Evolutionary conservation across 2,888 invertebrate species (phyloP), one percentile per base, ranked within the genome.

Genomic region (Glyphotaelius pellucidus): DNA sequence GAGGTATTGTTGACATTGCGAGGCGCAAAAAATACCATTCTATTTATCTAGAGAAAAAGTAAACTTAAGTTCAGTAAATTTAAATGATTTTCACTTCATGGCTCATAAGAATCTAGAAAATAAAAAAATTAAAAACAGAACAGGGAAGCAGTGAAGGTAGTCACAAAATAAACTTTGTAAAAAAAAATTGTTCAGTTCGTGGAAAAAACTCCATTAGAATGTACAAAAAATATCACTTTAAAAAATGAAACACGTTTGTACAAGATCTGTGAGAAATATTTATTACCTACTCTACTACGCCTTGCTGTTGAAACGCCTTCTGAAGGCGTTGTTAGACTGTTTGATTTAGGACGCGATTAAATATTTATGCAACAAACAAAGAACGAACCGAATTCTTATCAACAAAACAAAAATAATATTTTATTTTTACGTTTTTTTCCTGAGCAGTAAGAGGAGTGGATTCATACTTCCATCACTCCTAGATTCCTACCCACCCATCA

Each of bases 61-160:
- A 1, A 9, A 38, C 7, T 5, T 35, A 35, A 38, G 9, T 38
- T 38, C 7, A 38, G 9, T 38, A 38, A 38, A 38, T 9, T 4
- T 5, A 38, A 38, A 9, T 38, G 0, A 38, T 38, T 35, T 4
- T 5, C 35, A 35, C 35, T 4, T 35, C 35, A 35, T 35, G 35
- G 35, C 35, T 5, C 2, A 32, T 3, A 32, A 32, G 32, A 35
- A 35, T 35, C 5, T 35, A 35, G 3, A 35, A 35, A 35, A 35
- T 35, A 4, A 35, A 35, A 4, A 4, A 4, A 42, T 4, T 0
- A 12, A 12, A 80, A 42, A 80, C 89, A 80, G 1, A 89, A 80
- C 38, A 89, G n/a, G 79, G 80, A 38, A 80, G n/a, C 35, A 38
- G 38, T 80, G 15, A 89, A 25, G 89, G 89, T 31, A 32, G 19